These are phyloP conservation scores for Pontoporia blainvillei DNA, from an alignment of 2,113 vertebrate species.

Conservation along the genomic window DNA sequence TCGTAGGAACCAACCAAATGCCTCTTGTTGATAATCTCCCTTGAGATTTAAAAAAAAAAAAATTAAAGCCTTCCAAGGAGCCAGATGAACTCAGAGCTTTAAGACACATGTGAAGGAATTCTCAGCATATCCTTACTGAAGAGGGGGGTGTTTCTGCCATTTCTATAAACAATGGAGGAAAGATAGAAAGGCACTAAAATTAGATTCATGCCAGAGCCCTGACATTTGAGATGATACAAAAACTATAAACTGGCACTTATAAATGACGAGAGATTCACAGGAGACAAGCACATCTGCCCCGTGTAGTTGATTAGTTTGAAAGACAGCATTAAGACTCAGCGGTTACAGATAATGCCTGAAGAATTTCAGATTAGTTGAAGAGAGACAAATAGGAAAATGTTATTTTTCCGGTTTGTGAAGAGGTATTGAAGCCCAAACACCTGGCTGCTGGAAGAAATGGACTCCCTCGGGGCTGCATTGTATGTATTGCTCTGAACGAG, in stretches of 20 bases:
- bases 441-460: conserved; percentile 16
- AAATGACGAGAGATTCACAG: conserved; percentile 54
- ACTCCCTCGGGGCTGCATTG: neutral
- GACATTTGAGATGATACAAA: conserved; percentile 67
- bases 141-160: neutral
- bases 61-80: neutral
- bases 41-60: neutral
- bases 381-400: conserved; percentile 39
- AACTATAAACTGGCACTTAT: conserved; percentile 53
- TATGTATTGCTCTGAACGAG: neutral
- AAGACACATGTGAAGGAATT: neutral
- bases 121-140: neutral
- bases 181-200: conserved; percentile 44
- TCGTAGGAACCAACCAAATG: neutral
- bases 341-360: conserved; percentile 43
- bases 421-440: neutral
- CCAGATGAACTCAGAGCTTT: neutral
- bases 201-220: conserved; percentile 44
- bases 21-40: neutral
- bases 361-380: conserved; percentile 43
- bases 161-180: conserved; percentile 36
- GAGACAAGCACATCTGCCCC: conserved; percentile 64
- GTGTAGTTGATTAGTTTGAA: conserved; percentile 32
- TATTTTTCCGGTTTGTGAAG: neutral
- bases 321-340: conserved; percentile 50